Base-by-base conservation (phyloP, 2,888 invertebrate species). In the Gonocerus acuteangulatus region DNA sequence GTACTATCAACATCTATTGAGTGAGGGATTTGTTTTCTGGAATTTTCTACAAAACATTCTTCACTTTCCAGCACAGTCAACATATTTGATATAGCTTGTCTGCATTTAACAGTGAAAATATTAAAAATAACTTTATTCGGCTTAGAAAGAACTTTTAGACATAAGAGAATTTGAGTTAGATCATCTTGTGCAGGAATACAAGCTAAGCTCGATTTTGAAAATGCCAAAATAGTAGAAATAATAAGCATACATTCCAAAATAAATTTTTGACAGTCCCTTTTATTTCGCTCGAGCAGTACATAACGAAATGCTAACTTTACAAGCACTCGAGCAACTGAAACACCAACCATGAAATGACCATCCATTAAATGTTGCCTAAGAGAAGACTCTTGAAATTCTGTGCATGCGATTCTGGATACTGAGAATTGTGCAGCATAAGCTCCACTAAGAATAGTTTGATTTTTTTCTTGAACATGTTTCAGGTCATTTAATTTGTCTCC, bases 341-440 rank as follows among this genome's bases (percentile, higher is more conserved):
- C 93, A 1, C 89, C 95, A 64, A 96, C 88, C 76, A 95, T 97
- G 76, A 94, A 95, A 72, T 99, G 94, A 2, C 96, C 96, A 67
- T 89, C 87, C 79, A 92, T 84, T 71, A 99, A 80, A 71, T 1
- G 19, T 22, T 34, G 18, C 15, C 51, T 52, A 32, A 22, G n/a
- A 13, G 27, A 49, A 23, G 7, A 11, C n/a, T n/a, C n/a, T n/a
- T n/a, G n/a, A n/a, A n/a, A n/a, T n/a, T n/a, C n/a, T n/a, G n/a
- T n/a, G 48, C 19, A 13, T 4, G 15, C 42, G 1, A 21, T 22
- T 48, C 47, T 42, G 19, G 64, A 74, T 27, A 79, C 84, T 80
- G 73, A 86, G 67, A 95, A 95, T 76, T 99, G 97, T 2, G 95
- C 89, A 21, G 96, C 99, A 75, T 99, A 99, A 0, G 97, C 96